Percentiles rank a stretch among this genome's conserved stretches.
phyloP scores from a whole-genome alignment of 2,113 vertebrate genomes.

The Chloroceryle aenea region DNA sequence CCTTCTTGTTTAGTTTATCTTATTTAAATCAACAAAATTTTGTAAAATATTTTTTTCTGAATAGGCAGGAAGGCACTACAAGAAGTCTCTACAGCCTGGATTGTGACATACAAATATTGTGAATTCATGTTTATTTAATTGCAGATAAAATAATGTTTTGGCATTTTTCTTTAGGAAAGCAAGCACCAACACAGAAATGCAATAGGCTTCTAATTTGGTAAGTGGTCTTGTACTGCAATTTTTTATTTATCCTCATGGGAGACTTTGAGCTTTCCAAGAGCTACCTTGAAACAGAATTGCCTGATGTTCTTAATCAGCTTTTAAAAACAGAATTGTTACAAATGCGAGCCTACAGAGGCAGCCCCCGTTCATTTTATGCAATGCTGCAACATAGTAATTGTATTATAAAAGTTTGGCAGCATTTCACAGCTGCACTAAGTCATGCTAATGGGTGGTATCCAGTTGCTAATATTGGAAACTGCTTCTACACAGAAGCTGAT shows the following conservation, averaged over 20 bases:
- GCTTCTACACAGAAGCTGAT: slow-evolving; percentile 44
- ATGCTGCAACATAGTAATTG: slow-evolving; percentile 20
- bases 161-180: background rate
- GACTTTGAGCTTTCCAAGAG: slow-evolving; percentile 52
- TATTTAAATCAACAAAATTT: background rate
- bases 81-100: background rate
- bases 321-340: slow-evolving; percentile 47
- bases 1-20: background rate
- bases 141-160: background rate
- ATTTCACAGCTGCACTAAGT: slow-evolving; percentile 61
- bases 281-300: background rate
- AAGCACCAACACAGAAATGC: background rate
- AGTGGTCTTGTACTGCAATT: background rate
- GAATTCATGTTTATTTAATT: background rate
- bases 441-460: slow-evolving; percentile 47
- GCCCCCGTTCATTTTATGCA: slow-evolving; percentile 44
- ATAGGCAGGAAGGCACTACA: background rate
- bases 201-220: slow-evolving; percentile 25
- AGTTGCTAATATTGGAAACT: slow-evolving; percentile 62
- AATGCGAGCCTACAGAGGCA: slow-evolving; percentile 34
- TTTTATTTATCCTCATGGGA: slow-evolving; percentile 25
- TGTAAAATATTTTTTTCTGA: background rate
- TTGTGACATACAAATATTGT: background rate
- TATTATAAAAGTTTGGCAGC: slow-evolving; percentile 29
- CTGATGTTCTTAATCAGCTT: slow-evolving; percentile 31